A percentile compares a stretch with the other conserved stretches of the same genome.
phyloP scores from a whole-genome alignment of 2,113 vertebrate species.

The Anhinga rufa region DNA sequence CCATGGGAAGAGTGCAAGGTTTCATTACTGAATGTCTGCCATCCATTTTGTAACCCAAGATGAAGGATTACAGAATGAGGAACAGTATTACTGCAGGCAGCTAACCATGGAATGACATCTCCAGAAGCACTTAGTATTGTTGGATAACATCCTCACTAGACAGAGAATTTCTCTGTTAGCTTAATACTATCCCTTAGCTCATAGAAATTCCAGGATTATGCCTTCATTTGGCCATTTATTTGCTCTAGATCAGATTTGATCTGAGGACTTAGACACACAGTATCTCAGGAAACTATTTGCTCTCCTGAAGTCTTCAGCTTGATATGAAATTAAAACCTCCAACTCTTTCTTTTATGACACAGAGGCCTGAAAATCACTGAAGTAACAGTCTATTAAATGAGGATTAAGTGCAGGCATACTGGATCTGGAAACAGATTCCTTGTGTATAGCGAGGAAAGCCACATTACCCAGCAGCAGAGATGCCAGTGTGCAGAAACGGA shows the following conservation, averaged over 20 bases:
- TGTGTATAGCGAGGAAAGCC: neutral
- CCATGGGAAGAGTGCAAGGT: neutral
- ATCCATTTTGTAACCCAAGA: neutral
- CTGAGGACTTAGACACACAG: neutral
- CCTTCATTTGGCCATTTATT: constrained; percentile 9
- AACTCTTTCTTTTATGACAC: constrained; percentile 8
- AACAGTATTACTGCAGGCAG: neutral
- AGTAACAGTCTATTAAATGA: neutral
- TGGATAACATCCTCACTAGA: neutral
- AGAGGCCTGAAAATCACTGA: neutral
- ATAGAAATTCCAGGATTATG: neutral
- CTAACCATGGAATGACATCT: neutral
- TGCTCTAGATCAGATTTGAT: neutral
- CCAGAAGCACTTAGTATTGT: neutral
- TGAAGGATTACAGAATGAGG: neutral
- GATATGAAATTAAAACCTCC: neutral
- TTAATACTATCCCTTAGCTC: neutral
- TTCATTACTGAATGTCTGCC: neutral
- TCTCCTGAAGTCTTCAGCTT: neutral
- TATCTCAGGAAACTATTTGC: neutral
- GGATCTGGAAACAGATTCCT: neutral
- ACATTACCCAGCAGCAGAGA: neutral
- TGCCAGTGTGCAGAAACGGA: fast-evolving
- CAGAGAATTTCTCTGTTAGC: neutral
- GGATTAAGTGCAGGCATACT: neutral